A percentile compares a stretch with the other conserved stretches of the same genome.
Conservation (phyloP, 2,797 vertebrate species). For the Myotis vivesi region DNA sequence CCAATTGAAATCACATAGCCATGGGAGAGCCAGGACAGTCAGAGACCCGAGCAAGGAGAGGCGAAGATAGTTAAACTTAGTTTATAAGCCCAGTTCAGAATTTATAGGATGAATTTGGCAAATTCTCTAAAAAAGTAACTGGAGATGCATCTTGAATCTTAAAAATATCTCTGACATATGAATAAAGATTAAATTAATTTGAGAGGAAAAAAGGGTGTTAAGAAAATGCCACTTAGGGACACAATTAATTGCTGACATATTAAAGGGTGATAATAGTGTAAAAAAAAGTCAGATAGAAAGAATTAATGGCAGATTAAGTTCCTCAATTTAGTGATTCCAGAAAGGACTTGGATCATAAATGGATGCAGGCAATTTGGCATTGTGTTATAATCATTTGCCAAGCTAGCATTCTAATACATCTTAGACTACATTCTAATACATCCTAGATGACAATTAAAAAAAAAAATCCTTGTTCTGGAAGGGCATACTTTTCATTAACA, state of each 20-base stretch:
- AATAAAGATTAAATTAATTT: constrained; percentile 51
- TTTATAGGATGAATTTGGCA: not conserved
- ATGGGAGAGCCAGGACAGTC: not conserved
- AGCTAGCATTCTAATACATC: constrained; percentile 48
- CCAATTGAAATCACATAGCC: not conserved
- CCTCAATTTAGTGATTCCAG: constrained; percentile 62
- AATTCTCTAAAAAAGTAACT: constrained; percentile 1
- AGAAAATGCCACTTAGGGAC: constrained; percentile 53
- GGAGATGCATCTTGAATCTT: not conserved
- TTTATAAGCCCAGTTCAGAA: not conserved
- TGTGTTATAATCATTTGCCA: constrained; percentile 61
- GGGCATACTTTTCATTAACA: constrained; percentile 55
- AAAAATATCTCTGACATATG: constrained; percentile 22
- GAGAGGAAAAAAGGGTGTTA: not conserved
- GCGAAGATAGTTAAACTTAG: not conserved
- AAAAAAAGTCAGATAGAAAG: constrained; percentile 48
- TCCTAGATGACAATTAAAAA: constrained; percentile 43
- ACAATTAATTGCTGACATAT: constrained; percentile 71
- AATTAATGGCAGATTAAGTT: constrained; percentile 68
- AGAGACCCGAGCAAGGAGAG: not conserved
- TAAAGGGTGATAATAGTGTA: constrained; percentile 51
- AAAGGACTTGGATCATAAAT: constrained; percentile 59
- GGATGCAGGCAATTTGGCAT: constrained; percentile 57
- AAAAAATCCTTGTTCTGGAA: not conserved
- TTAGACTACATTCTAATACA: constrained; percentile 21